Evolutionary conservation across 2,888 invertebrate species (phyloP).

Genomic region (Cephus rjabovi): DNA sequence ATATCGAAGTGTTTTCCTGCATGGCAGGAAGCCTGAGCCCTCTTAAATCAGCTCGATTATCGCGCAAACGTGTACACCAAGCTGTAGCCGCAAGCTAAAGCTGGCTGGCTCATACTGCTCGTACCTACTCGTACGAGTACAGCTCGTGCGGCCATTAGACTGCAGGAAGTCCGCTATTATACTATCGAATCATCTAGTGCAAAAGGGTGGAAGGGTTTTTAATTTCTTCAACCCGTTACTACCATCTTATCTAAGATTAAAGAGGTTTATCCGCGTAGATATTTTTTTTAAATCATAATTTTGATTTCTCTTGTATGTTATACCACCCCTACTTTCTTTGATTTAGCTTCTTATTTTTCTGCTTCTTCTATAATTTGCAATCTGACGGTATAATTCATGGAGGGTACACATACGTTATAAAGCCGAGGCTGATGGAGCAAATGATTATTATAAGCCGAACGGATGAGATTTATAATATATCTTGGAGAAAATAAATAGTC

Average conservation of each 20-base stretch:
- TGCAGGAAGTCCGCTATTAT: slow-evolving; percentile 54
- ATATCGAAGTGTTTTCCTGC: slow-evolving; percentile 55
- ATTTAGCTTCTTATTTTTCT: background rate
- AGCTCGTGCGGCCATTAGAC: slow-evolving; percentile 43
- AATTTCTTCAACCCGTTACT: background rate
- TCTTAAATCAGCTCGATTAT: slow-evolving; percentile 61
- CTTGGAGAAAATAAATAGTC: background rate
- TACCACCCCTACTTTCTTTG: background rate
- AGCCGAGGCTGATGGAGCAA: background rate
- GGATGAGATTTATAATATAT: background rate
- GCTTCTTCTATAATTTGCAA: background rate
- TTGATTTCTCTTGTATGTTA: background rate
- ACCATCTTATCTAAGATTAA: background rate
- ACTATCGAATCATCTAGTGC: slow-evolving; percentile 42
- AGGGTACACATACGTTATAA: background rate
- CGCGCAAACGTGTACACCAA: slow-evolving; percentile 29
- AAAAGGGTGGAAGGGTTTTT: background rate
- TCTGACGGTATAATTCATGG: background rate
- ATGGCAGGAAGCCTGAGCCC: slow-evolving; percentile 52
- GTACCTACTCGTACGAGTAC: background rate
- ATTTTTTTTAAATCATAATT: background rate
- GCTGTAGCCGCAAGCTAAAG: slow-evolving; percentile 8
- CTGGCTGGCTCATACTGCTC: background rate
- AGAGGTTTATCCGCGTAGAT: background rate
- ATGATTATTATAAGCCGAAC: background rate